Conservation (phyloP, 2,888 invertebrate species). For the Andrena marginata region DNA sequence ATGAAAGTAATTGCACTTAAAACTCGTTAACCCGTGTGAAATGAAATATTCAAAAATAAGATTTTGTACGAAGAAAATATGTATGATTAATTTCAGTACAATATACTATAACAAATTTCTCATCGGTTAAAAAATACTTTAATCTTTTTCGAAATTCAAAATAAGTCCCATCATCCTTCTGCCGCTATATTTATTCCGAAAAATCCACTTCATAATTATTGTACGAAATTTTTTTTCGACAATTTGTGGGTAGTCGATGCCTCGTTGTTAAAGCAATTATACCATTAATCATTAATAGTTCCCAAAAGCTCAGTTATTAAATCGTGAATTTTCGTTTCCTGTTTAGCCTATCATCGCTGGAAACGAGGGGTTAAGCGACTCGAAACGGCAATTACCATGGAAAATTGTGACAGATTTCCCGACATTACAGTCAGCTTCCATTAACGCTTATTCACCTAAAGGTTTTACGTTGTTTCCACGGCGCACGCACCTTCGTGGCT, state of each 20-base stretch:
- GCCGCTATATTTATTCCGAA: no score
- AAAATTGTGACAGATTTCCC: neutral
- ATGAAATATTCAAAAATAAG: neutral
- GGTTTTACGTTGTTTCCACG: slow-evolving; percentile 16
- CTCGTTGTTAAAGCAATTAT: neutral
- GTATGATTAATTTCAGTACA: neutral
- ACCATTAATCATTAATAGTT: neutral
- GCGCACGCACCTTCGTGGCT: neutral
- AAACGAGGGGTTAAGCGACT: slow-evolving; percentile 28
- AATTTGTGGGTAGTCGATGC: neutral
- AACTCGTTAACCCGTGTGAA: neutral
- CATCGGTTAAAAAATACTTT: neutral
- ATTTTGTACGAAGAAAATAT: no score
- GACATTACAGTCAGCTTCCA: slow-evolving; percentile 3
- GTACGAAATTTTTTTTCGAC: neutral
- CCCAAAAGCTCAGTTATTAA: neutral
- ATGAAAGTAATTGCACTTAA: neutral
- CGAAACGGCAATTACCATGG: slow-evolving; percentile 26
- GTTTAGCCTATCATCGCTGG: neutral
- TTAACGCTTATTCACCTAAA: slow-evolving; percentile 22
- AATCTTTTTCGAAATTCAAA: neutral
- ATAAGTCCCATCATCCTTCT: neutral
- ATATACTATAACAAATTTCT: neutral
- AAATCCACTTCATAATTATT: neutral
- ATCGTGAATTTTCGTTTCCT: neutral